These are phyloP conservation scores for Meganola albula DNA, from an alignment of 2,888 invertebrate genomes.

Conservation along the genomic window DNA sequence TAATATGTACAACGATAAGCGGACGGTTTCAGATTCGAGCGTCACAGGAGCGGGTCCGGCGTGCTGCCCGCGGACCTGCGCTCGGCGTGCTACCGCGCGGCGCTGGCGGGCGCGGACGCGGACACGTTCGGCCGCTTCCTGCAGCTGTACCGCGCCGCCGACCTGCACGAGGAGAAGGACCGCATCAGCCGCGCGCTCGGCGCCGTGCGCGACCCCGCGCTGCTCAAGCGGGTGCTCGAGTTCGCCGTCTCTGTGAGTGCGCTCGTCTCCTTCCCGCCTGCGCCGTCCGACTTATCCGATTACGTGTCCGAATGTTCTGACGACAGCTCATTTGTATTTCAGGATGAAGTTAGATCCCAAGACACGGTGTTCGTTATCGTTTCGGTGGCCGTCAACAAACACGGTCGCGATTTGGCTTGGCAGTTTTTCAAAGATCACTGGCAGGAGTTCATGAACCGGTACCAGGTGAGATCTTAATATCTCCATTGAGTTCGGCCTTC, in stretches of 20 bases:
- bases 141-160: constrained; percentile 87
- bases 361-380: constrained; percentile 94
- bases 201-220: constrained; percentile 82
- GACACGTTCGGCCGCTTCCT: constrained; percentile 87
- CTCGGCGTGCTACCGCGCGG: constrained; percentile 91
- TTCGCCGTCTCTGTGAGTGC: constrained; percentile 90
- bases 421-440: constrained; percentile 92
- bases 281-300: too few relatives aligned
- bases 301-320: too few relatives aligned
- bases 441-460: constrained; percentile 85
- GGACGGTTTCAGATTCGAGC: constrained; percentile 74
- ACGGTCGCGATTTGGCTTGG: constrained; percentile 93
- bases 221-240: constrained; percentile 85
- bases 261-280: too few relatives aligned
- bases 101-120: constrained; percentile 83
- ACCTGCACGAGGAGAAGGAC: constrained; percentile 95
- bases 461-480: too few relatives aligned
- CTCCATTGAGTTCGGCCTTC: too few relatives aligned
- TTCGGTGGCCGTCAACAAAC: constrained; percentile 87
- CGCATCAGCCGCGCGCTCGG: constrained; percentile 92
- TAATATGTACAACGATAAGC: neutral
- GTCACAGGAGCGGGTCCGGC: constrained; percentile 79
- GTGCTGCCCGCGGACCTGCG: constrained; percentile 90
- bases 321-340: too few relatives aligned
- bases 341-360: constrained; percentile 94